Evolutionary conservation across 2,888 invertebrate genomes (phyloP), one percentile per base, ranked within the genome.

Genomic region (Tortricodes alternella): DNA sequence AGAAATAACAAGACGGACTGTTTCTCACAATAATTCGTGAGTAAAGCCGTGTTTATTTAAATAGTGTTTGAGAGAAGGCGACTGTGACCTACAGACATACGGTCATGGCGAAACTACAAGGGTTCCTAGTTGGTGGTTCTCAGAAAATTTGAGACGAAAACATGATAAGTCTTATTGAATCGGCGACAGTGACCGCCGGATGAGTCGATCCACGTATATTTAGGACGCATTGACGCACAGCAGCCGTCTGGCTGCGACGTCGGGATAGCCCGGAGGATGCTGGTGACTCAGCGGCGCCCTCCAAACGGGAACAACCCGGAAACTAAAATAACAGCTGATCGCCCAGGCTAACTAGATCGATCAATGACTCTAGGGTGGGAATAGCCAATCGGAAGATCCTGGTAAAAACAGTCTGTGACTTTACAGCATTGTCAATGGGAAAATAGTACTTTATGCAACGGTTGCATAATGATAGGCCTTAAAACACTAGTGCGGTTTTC

Each of bases 151-250:
- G n/a, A 13, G 19, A 8, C 3, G n/a, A 39, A 39, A 39, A 39
- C 9, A 32, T 15, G 5, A 32, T 15, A 29, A 9, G 34, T 29
- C 13, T 19, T 44, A 11, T 8, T 2, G 21, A 16, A 35, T 43
- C 21, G 41, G 37, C 49, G 44, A 37, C 49, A 44, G 49, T 44
- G 56, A 32, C 56, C 49, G 56, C 32, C 9, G 11, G 11, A 39
- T 50, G 56, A 56, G 37, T 56, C 50, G 53, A 55, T 62, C 52
- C 62, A 11, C 53, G 58, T 70, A 64, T 74, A 80, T 80, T 76
- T 72, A 68, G 74, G 68, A 73, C 63, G 56, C 60, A 56, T 74
- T 80, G 81, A 81, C 82, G 80, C 82, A 78, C 71, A 23, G n/a
- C 68, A 52, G 56, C 60, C 55, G 32, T 46, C 19, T 46, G 46